Base-by-base conservation (phyloP, 30 jellyfish, hydroid and myxozoan genomes). In the Hydractinia symbiolongicarpus region DNA sequence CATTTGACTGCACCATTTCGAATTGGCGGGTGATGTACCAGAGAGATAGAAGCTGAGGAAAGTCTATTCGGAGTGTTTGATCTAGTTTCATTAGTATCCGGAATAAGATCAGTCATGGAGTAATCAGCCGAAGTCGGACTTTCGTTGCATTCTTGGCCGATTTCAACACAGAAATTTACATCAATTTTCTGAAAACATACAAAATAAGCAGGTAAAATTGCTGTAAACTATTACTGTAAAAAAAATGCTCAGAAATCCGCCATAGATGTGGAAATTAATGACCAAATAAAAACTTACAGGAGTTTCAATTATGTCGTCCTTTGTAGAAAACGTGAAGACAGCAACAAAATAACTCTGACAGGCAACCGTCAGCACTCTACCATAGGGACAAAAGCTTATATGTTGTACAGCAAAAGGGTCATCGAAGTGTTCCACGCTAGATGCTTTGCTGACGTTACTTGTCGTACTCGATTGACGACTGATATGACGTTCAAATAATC, bases 341-440 rank as follows among this genome's bases (percentile, higher is more conserved):
- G 82, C 81, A 16, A 93, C 94, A 4, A 89, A 72, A 72, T 84
- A 88, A 50, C 97, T 88, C 51, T 87, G 81, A 16, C 92, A 77
- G 5, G 90, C 66, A 9, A 93, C 99, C 4, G 95, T 90, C 74
- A 93, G 20, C 16, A 84, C 84, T 72, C 95, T 61, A 58, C 96
- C 82, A 14, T 89, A 72, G 9, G 86, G 73, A 61, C 96, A 84
- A 55, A 93, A 66, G 5, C 60, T 21, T 57, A 93, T 81, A 68
- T 87, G 99, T 70, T 93, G 99, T 11, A 93, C 80, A 8, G 96
- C 96, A 72, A 76, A 79, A 30, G 95, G 89, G 17, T 93, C 99
- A 57, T 93, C 99, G 66, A 66, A 57, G 6, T 57, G 83, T 53
- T 79, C 95, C 20, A 57, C 85, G 44, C 85, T 80, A 9, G 99